phyloP scores from a whole-genome alignment of 2,888 invertebrate species.

The Tiliacea citrago region DNA sequence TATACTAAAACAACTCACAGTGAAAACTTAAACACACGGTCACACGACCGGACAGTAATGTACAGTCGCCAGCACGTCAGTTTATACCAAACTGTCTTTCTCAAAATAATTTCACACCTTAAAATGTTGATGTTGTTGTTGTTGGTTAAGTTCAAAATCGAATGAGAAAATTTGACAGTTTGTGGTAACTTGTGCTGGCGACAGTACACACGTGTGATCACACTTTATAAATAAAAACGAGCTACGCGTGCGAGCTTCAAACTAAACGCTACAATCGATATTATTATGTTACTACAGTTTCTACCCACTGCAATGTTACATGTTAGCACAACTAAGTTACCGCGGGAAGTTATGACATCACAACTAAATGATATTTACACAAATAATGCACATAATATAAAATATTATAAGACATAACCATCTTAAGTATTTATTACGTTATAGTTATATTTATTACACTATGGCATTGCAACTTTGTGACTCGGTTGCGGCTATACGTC shows the following conservation, averaged over 20 bases:
- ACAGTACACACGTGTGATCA: constrained; percentile 60
- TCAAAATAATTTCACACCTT: too few species aligned
- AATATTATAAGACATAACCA: constrained; percentile 82
- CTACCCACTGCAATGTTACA: constrained; percentile 49
- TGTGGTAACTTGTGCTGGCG: too few species aligned
- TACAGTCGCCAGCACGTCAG: not conserved
- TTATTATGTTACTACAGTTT: constrained; percentile 43
- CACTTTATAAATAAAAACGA: constrained; percentile 66
- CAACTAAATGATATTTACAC: constrained; percentile 84
- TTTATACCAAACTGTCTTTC: too few species aligned
- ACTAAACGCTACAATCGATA: constrained; percentile 53
- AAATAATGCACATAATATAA: constrained; percentile 83
- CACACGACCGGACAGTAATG: constrained; percentile 56
- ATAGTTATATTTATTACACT: constrained; percentile 79
- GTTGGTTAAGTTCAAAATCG: too few species aligned
- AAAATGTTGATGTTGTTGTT: too few species aligned
- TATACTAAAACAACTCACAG: constrained; percentile 75
- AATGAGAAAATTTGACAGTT: too few species aligned
- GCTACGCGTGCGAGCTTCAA: constrained; percentile 64
- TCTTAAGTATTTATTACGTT: constrained; percentile 83
- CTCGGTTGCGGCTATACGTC: constrained; percentile 80
- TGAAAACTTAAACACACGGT: constrained; percentile 63
- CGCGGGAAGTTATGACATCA: constrained; percentile 47
- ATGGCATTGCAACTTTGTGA: constrained; percentile 89
- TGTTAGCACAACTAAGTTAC: constrained; percentile 48